Percentiles rank a stretch among this genome's conserved stretches.
These are phyloP conservation scores for Drymodes brunneopygia DNA, from an alignment of 2,113 vertebrate genomes.

Conservation along the genomic window DNA sequence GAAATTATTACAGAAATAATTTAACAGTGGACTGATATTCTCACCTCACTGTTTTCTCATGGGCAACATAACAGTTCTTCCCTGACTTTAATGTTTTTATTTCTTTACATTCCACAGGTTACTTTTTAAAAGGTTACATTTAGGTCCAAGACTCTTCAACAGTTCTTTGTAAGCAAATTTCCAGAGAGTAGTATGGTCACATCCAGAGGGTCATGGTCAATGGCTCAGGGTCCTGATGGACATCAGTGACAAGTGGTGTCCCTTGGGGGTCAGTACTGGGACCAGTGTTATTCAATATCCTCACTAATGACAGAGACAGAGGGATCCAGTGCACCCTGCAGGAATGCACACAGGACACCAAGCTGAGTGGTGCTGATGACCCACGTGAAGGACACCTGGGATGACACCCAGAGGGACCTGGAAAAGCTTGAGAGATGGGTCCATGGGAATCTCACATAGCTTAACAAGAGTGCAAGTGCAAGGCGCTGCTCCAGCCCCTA, in stretches of 20 bases:
- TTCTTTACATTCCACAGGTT: neutral
- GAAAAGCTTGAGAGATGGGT: no score
- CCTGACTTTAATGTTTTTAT: neutral
- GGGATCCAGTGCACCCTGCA: accelerated
- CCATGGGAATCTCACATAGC: neutral
- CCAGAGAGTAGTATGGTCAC: accelerated
- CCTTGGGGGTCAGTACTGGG: neutral
- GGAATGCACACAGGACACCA: neutral
- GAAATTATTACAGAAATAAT: neutral
- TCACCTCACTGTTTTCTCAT: neutral
- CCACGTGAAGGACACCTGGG: neutral
- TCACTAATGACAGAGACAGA: neutral
- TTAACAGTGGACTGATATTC: neutral
- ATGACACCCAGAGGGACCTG: neutral
- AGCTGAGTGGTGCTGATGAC: neutral
- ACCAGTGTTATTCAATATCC: neutral
- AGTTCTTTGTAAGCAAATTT: neutral
- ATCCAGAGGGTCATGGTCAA: neutral
- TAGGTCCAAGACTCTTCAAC: neutral
- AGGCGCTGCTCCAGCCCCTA: neutral
- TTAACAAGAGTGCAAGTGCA: neutral
- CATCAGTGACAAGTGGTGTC: neutral
- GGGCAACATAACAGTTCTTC: neutral
- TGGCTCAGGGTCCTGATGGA: neutral
- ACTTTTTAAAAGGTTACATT: neutral